Evolutionary conservation across 2,888 invertebrate genomes (phyloP), one percentile per base, ranked within the genome.

Genomic region (Andrena minutula): DNA sequence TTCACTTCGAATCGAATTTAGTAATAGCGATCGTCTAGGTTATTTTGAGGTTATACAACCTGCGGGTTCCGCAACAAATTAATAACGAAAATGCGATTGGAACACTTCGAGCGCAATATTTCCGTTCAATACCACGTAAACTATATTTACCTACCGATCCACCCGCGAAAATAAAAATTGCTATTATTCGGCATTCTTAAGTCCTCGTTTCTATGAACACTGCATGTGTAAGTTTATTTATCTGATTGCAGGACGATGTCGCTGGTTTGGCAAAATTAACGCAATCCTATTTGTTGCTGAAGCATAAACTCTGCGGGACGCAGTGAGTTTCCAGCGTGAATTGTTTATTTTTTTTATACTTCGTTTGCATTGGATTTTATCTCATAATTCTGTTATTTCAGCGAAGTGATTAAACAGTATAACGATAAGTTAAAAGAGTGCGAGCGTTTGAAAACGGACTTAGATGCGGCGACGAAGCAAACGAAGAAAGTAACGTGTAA

Each of bases 371-470:
- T n/a, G 12, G 26, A 26, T 70, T 5, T 23, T 53, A 70, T 53
- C 10, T 8, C 49, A 56, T 69, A 56, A 41, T 12, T 49, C 35
- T 26, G 66, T 41, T 66, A 20, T 89, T 87, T 65, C 58, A 92
- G 92, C n/a, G 85, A 89, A 35, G 73, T 93, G 28, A 90, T 92
- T 75, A 84, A 86, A 35, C 88, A 89, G 28, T 91, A 90, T 56
- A 89, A 88, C 65, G 90, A 91, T 60, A 91, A 91, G 61, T 20
- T 89, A 4, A 91, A 86, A 65, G 92, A 92, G 83, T 89, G 88
- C 28, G 86, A 91, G n/a, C 68, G 78, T 7, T 75, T 92, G 16
- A 90, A 87, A 41, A 68, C 68, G 32, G 89, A 92, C 10, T 64
- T 92, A 20, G 77, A 83, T 12, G 10, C 7, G 1, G 30, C 47